phyloP scores from a whole-genome alignment of 2,888 invertebrate species.

The Rhagium mordax region DNA sequence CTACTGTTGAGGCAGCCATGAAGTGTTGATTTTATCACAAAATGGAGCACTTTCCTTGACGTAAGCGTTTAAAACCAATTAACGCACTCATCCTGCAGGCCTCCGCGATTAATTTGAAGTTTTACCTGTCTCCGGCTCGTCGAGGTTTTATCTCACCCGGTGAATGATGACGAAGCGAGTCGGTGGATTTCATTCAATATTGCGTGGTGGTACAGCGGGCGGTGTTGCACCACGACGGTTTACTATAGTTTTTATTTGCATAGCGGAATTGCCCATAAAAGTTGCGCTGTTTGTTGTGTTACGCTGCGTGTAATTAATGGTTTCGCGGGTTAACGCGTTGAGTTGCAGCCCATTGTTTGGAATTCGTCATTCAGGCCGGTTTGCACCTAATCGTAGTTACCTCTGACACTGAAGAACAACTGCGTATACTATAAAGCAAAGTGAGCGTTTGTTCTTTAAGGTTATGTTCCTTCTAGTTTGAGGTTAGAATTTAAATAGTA shows the following conservation, averaged over 20 bases:
- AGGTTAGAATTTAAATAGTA: no score
- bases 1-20: background rate
- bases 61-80: background rate
- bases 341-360: background rate
- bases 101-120: background rate
- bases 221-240: conserved; percentile 37
- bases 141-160: background rate
- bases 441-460: no score
- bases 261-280: background rate
- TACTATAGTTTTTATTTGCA: conserved; percentile 13
- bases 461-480: no score
- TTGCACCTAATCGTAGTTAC: no score
- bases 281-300: background rate
- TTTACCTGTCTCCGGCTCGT: background rate
- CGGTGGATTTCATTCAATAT: conserved; percentile 25
- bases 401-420: no score
- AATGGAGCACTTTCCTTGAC: background rate
- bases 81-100: background rate
- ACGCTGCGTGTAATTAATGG: conserved; percentile 9
- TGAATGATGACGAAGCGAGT: conserved; percentile 11
- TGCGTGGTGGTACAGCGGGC: background rate
- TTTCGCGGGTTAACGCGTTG: conserved; percentile 6
- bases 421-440: no score
- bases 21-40: background rate
- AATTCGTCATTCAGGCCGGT: background rate